Evolutionary conservation across 2,113 vertebrate genomes (phyloP).

Genomic region (Amphilophus citrinellus): DNA sequence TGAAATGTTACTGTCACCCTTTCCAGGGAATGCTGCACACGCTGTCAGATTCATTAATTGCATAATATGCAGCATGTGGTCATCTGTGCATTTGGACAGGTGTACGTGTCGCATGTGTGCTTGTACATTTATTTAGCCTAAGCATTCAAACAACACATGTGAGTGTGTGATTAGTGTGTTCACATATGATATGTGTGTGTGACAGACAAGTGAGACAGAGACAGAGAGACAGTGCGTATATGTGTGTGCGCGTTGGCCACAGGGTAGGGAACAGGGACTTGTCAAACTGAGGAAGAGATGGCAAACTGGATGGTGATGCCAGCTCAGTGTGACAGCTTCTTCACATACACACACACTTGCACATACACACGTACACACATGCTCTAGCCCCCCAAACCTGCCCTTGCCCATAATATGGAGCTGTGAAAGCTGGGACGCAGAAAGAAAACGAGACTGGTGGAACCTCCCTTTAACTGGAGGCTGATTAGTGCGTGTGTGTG

Average conservation of each 20-base stretch:
- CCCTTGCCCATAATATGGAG: constrained; percentile 56
- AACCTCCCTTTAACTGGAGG: constrained; percentile 69
- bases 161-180: constrained; percentile 22
- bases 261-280: constrained; percentile 74
- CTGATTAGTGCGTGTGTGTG: constrained; percentile 37
- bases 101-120: background rate
- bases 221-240: constrained; percentile 28
- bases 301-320: constrained; percentile 77
- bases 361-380: constrained; percentile 51
- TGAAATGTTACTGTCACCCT: constrained; percentile 34
- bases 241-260: constrained; percentile 55
- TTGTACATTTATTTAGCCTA: background rate
- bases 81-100: background rate
- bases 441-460: constrained; percentile 70
- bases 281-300: constrained; percentile 77
- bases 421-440: constrained; percentile 75
- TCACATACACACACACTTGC: constrained; percentile 62
- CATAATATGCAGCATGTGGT: background rate
- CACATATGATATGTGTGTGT: constrained; percentile 45
- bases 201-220: constrained; percentile 39
- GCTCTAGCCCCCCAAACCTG: constrained; percentile 58
- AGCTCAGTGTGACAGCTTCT: constrained; percentile 75
- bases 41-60: constrained; percentile 39
- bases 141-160: constrained; percentile 18
- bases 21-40: constrained; percentile 10